phyloP scores from a whole-genome alignment of 2,888 invertebrate genomes.

The Teinopalpus imperialis region DNA sequence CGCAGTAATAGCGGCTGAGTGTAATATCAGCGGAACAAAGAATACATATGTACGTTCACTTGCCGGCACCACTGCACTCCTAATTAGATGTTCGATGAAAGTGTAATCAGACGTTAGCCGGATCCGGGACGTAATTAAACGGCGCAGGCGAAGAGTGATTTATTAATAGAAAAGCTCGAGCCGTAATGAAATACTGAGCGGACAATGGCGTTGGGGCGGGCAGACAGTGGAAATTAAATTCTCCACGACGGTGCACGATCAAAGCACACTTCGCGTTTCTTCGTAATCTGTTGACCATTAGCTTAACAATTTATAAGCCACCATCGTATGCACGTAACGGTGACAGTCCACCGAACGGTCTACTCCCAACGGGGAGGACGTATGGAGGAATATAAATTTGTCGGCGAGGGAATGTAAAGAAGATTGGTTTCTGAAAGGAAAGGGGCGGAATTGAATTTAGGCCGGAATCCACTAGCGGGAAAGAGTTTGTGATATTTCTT shows the following conservation, averaged over 20 bases:
- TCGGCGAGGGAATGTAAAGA: slow-evolving; percentile 78
- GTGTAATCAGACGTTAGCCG: slow-evolving; percentile 79
- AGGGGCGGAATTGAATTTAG: slow-evolving; percentile 78
- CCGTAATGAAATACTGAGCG: slow-evolving; percentile 81
- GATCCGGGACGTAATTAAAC: slow-evolving; percentile 80
- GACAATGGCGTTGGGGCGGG: slow-evolving; percentile 76
- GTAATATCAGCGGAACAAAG: slow-evolving; percentile 71
- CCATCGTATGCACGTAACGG: slow-evolving; percentile 30
- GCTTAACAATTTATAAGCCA: slow-evolving; percentile 61
- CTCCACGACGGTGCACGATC: slow-evolving; percentile 59
- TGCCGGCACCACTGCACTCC: slow-evolving; percentile 68
- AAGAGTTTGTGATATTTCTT: slow-evolving; percentile 71
- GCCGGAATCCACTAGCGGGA: slow-evolving; percentile 66
- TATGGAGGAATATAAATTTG: slow-evolving; percentile 77
- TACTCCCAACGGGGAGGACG: slow-evolving; percentile 61
- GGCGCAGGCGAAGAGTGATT: slow-evolving; percentile 80
- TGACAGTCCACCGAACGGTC: slow-evolving; percentile 30
- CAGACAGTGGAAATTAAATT: slow-evolving; percentile 78
- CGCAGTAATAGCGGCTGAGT: slow-evolving; percentile 63
- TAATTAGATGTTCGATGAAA: slow-evolving; percentile 82
- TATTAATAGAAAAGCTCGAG: slow-evolving; percentile 82
- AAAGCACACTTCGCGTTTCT: slow-evolving; percentile 62
- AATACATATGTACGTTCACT: slow-evolving; percentile 69
- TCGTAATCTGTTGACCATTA: slow-evolving; percentile 52
- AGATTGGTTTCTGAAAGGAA: slow-evolving; percentile 76